Evolutionary conservation across 2,797 vertebrate genomes (phyloP).

Genomic region (Staurois parvus): DNA sequence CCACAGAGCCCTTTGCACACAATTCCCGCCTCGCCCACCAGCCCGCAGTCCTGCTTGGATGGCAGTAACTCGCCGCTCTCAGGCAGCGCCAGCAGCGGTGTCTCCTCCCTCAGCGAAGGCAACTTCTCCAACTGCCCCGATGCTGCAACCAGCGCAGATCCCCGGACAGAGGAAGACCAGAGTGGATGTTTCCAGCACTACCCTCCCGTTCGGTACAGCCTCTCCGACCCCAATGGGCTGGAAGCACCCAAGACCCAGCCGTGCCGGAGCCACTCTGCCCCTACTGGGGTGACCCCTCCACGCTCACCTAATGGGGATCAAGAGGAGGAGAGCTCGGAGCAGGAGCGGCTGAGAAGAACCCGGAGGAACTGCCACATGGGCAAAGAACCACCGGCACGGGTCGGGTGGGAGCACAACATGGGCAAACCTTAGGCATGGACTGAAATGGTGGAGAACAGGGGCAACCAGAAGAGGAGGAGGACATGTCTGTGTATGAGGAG

Average conservation of each 20-base stretch:
- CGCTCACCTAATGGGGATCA: slow-evolving; percentile 78
- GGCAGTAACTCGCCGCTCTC: slow-evolving; percentile 98
- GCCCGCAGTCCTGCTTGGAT: slow-evolving; percentile 95
- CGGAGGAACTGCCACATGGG: slow-evolving; percentile 86
- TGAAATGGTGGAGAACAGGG: not conserved
- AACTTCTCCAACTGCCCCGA: slow-evolving; percentile 94
- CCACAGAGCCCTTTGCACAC: slow-evolving; percentile 95
- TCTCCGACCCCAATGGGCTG: slow-evolving; percentile 91
- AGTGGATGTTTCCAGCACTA: slow-evolving; percentile 80
- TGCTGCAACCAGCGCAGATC: slow-evolving; percentile 82
- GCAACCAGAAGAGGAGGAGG: slow-evolving; percentile 3
- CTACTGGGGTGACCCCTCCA: slow-evolving; percentile 82
- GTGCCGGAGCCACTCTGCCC: slow-evolving; percentile 88
- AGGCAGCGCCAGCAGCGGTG: slow-evolving; percentile 97
- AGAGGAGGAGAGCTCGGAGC: slow-evolving; percentile 84
- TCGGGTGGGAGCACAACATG: slow-evolving; percentile 94
- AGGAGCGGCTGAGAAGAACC: slow-evolving; percentile 84
- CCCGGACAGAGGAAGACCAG: slow-evolving; percentile 91
- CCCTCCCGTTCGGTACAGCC: slow-evolving; percentile 94
- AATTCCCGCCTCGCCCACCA: slow-evolving; percentile 97
- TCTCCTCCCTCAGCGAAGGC: slow-evolving; percentile 97
- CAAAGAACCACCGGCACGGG: slow-evolving; percentile 91
- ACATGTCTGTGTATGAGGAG: not conserved
- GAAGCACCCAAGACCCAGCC: slow-evolving; percentile 87
- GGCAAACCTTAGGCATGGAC: slow-evolving; percentile 82